These are phyloP conservation scores for Schizotus pectinicornis DNA, from an alignment of 2,888 invertebrate genomes.

Conservation along the genomic window DNA sequence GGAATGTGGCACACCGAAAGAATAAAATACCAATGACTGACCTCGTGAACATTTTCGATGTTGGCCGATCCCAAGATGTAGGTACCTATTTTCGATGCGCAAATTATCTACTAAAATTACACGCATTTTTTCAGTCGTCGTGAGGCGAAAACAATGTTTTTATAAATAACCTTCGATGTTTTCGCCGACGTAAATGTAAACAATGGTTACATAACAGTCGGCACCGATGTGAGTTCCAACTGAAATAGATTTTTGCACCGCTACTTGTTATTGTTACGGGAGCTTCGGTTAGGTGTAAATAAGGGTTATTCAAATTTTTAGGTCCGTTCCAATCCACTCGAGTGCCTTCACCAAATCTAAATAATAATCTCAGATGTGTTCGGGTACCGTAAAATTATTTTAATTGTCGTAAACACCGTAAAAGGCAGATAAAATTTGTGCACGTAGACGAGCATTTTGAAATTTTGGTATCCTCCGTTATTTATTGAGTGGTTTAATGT, in stretches of 20 bases:
- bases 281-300: constrained; percentile 6
- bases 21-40: constrained; percentile 9
- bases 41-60: constrained; percentile 4
- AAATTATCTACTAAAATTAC: no score
- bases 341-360: constrained; percentile 21
- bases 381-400: constrained; percentile 25
- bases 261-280: no score
- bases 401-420: constrained; percentile 27
- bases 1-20: no score
- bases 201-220: no score
- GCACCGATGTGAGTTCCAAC: constrained; percentile 17
- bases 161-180: no score
- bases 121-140: no score
- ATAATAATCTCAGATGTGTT: constrained; percentile 14
- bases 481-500: constrained; percentile 1
- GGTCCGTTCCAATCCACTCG: constrained; percentile 13
- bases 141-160: no score
- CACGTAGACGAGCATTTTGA: constrained; percentile 10
- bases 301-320: constrained; percentile 15
- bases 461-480: constrained; percentile 19
- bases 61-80: no score
- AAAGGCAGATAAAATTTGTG: constrained; percentile 23
- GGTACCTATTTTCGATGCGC: no score
- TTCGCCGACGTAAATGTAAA: no score
- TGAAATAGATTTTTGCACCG: constrained; percentile 13